phyloP scores from a whole-genome alignment of 2,113 vertebrate genomes.

The Prietella phreatophila region DNA sequence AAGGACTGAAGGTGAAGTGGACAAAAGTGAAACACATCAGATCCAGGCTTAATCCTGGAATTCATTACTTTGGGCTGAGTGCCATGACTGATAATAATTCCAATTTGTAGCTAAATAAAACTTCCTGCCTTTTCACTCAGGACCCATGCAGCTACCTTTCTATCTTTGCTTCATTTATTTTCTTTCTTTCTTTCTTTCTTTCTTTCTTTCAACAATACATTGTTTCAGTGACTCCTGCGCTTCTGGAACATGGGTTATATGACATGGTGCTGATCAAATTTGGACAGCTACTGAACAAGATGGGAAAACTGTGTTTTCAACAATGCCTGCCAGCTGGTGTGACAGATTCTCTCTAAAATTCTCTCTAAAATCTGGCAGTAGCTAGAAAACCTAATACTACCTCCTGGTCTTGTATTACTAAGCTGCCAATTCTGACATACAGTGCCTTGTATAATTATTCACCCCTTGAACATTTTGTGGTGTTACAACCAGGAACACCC shows the following conservation, averaged over 20 bases:
- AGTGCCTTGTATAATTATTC: neutral
- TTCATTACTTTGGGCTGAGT: neutral
- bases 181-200: neutral
- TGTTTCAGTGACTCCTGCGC: neutral
- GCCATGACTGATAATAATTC: neutral
- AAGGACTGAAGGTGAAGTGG: neutral
- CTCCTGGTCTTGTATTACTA: constrained; percentile 10
- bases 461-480: neutral
- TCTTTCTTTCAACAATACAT: neutral
- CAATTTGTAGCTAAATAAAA: neutral
- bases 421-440: constrained; percentile 2
- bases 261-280: constrained; percentile 3
- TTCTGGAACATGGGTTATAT: constrained; percentile 13
- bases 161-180: neutral
- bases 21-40: neutral
- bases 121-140: neutral
- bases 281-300: constrained; percentile 21
- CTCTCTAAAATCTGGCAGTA: constrained; percentile 1
- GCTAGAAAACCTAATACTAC: constrained; percentile 7
- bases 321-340: neutral
- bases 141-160: neutral
- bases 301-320: constrained; percentile 16
- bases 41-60: neutral
- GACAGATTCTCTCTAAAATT: constrained; percentile 19
- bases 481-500: neutral